Conservation (phyloP, 2,888 invertebrate species). For the Apodemia hepburni region DNA sequence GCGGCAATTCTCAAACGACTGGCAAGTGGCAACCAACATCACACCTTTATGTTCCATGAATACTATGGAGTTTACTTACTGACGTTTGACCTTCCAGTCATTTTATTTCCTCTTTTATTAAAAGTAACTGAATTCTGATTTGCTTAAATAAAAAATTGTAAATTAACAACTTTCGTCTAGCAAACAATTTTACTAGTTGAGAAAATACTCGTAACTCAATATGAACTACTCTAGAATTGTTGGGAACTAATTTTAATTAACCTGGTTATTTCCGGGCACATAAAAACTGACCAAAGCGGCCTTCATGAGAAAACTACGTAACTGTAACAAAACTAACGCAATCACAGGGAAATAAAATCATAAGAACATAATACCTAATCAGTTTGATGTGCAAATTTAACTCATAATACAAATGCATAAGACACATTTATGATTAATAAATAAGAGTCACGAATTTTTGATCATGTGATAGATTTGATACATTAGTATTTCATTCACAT, state of each 20-base stretch:
- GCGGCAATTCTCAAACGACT: too few species aligned
- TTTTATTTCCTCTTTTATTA: too few species aligned
- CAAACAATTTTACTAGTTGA: neutral
- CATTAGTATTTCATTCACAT: neutral
- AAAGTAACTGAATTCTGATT: too few species aligned
- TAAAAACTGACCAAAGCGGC: slow-evolving; percentile 7
- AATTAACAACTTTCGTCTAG: neutral
- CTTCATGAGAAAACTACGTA: slow-evolving; percentile 13
- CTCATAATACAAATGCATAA: neutral
- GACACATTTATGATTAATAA: neutral
- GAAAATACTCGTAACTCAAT: slow-evolving; percentile 5
- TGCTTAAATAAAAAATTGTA: neutral
- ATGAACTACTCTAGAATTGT: slow-evolving; percentile 5
- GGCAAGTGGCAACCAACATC: too few species aligned
- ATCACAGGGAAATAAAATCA: slow-evolving; percentile 11
- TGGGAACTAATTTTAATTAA: slow-evolving; percentile 11
- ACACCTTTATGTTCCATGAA: too few species aligned
- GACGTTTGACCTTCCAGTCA: too few species aligned
- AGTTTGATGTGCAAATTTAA: neutral
- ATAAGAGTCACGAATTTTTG: neutral
- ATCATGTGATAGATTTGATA: slow-evolving; percentile 7
- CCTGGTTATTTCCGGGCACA: slow-evolving; percentile 14
- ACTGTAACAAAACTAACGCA: slow-evolving; percentile 13
- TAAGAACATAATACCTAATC: neutral
- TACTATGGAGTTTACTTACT: too few species aligned